phyloP scores from a whole-genome alignment of 92 coral and sea anemone species.

The Parazoanthus darwini region DNA sequence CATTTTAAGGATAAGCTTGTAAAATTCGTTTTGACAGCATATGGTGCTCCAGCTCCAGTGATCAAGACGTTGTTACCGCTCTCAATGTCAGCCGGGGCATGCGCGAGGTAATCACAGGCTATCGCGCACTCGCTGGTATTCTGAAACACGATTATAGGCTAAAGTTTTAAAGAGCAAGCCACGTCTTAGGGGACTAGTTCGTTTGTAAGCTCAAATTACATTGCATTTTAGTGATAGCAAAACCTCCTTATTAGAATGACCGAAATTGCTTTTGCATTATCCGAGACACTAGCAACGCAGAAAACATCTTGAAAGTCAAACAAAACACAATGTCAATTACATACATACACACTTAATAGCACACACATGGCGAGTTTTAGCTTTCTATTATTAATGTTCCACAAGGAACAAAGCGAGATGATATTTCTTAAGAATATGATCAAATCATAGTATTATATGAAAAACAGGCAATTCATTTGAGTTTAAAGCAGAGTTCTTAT shows the following conservation, averaged over 20 bases:
- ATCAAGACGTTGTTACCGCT: background rate
- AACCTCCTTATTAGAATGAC: background rate
- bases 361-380: too few relatives aligned
- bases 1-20: constrained; percentile 17
- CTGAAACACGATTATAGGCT: background rate
- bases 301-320: too few relatives aligned
- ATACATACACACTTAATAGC: too few relatives aligned
- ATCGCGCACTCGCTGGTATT: constrained; percentile 6
- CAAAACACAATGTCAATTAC: too few relatives aligned
- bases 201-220: background rate
- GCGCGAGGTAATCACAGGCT: constrained; percentile 16
- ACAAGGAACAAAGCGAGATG: too few relatives aligned
- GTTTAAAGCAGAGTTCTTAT: too few relatives aligned
- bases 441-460: too few relatives aligned
- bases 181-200: background rate
- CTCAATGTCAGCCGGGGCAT: constrained; percentile 18
- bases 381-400: too few relatives aligned
- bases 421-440: too few relatives aligned
- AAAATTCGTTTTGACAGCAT: background rate
- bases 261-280: background rate
- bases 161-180: background rate
- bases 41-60: background rate
- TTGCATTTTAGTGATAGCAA: background rate
- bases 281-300: too few relatives aligned
- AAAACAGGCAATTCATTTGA: too few relatives aligned